Base-by-base conservation (phyloP, 2,888 invertebrate genomes). In the Xylota sylvarum region DNA sequence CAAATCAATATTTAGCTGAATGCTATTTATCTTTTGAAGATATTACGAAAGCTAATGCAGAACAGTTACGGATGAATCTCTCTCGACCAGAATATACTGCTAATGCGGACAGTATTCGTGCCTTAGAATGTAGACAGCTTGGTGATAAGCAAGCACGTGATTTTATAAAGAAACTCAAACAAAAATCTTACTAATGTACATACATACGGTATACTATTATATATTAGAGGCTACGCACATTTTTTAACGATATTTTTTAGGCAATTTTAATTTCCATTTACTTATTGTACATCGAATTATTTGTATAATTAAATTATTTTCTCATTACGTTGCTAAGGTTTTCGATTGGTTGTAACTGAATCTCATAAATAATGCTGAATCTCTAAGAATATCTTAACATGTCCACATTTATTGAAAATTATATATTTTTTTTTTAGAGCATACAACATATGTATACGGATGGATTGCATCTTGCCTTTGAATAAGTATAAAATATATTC, bases 1-100 rank as follows among this genome's bases (percentile, higher is more conserved):
- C 95, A 89, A 98, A 98, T 92, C 97, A 98, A 90, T 98, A 98
- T 93, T 96, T 99, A 88, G 98, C 98, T 7, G 99, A 99, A 93
- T 97, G 97, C 48, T 98, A 97, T 92, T 91, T 98, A 37, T 95
- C 96, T 89, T 96, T 99, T 92, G 94, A 94, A 85, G 96, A 96
- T 90, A 94, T 97, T 88, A 94, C 95, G 12, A 94, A 94, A 58
- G 93, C 93, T 84, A 94, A 94, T 65, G 93, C 96, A 79, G 94
- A 96, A 77, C 97, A 97, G 93, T 94, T 96, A 87, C 95, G 95
- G 89, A 92, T 97, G 90, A 95, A 95, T 87, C 93, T 97, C 6
- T 95, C 94, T 10, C 94, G 95, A 88, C 97, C 97, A 0, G 94
- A 93, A 32, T 94, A 94, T 88, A 93, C 94, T 89, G 95, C 96